Evolutionary conservation across 2,888 invertebrate species (phyloP), one percentile per base, ranked within the genome.

Genomic region (Macrosiphum euphorbiae): DNA sequence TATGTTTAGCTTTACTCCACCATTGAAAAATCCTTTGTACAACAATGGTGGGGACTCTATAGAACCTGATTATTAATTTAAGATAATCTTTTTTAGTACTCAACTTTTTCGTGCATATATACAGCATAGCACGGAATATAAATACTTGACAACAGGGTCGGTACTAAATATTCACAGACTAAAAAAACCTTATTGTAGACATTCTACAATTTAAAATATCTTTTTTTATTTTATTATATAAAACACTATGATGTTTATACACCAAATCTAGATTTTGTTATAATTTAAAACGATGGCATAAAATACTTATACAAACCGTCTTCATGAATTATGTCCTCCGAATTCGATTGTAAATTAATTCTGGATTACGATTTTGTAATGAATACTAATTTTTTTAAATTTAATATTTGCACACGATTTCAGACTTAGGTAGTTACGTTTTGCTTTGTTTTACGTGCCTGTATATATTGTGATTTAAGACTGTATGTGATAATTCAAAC

Each of bases 161-260:
- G 86, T 16, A 44, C 47, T 86, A 86, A 86, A 86, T 86, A 86
- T 86, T 47, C 47, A 47, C 86, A 86, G 28, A 86, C 44, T 86
- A 47, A 47, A 86, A 47, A 86, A 47, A 4, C 11, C n/a, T 86
- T 47, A 26, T 13, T 28, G 26, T 13, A 44, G 16, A n/a, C 26
- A 86, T 28, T 86, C 28, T 86, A 86, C 47, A 28, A 26, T 10
- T 13, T 86, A 47, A 44, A 47, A 44, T 47, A 47, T 26, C 11
- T 86, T 86, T 86, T 44, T 84, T 86, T 86, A 26, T n/a, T n/a
- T 67, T n/a, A n/a, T 16, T 78, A 5, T 78, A 78, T 35, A 78
- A 78, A n/a, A 28, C 47, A 86, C 13, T 47, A 44, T 44, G 4
- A 44, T 44, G 4, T 44, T 28, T 47, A 47, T 86, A 86, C 47